Evolutionary conservation across 2,797 vertebrate species (phyloP).

Genomic region (Typhlichthys subterraneus): DNA sequence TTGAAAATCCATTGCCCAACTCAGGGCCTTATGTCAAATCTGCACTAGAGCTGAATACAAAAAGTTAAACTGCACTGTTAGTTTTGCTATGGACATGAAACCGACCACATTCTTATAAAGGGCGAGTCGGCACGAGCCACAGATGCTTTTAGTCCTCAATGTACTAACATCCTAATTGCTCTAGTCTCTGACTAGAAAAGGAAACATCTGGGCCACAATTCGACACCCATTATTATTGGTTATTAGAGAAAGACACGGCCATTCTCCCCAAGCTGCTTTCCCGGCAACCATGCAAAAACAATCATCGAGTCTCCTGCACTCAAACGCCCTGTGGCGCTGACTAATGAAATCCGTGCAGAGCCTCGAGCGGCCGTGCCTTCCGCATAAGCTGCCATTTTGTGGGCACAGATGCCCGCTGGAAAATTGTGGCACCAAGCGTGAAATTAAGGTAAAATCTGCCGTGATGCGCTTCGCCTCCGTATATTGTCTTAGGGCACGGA

Average conservation of each 20-base stretch:
- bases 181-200: constrained; percentile 24
- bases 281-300: constrained; percentile 37
- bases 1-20: neutral
- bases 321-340: constrained; percentile 40
- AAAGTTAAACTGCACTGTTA: neutral
- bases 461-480: constrained; percentile 55
- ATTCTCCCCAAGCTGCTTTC: constrained; percentile 33
- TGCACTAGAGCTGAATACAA: neutral
- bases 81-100: neutral
- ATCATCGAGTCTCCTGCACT: constrained; percentile 37
- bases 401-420: constrained; percentile 69
- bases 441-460: constrained; percentile 72
- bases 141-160: too few relatives aligned
- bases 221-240: constrained; percentile 27
- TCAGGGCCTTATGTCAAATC: neutral
- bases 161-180: neutral
- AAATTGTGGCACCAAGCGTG: constrained; percentile 66
- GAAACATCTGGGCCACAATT: constrained; percentile 28
- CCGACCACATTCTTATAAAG: neutral
- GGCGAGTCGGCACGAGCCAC: too few relatives aligned
- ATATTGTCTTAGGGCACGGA: constrained; percentile 61
- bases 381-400: constrained; percentile 66
- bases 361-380: constrained; percentile 36
- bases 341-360: constrained; percentile 64
- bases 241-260: constrained; percentile 43